A percentile compares a stretch with the other conserved stretches of the same genome.
Conservation (phyloP, 1,140 invertebrate species). For the Agrypnia vestita region DNA sequence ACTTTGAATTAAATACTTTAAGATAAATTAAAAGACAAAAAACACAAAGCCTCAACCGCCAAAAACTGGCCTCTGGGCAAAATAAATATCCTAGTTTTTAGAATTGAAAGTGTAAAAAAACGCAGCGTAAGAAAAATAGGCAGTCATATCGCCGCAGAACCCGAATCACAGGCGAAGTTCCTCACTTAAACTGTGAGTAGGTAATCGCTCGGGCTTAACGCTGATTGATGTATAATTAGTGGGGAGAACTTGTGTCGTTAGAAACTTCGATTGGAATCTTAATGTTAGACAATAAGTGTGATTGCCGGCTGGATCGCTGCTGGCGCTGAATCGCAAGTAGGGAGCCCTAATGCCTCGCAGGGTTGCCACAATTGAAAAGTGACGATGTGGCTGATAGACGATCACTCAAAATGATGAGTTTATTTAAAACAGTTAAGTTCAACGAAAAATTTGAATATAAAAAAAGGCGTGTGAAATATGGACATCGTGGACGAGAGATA, state of each 20-base stretch:
- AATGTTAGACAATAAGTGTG: constrained; percentile 56
- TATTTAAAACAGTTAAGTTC: too few species aligned
- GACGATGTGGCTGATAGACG: too few species aligned
- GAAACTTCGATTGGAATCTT: constrained; percentile 59
- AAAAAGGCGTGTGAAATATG: too few species aligned
- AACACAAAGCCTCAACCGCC: too few species aligned
- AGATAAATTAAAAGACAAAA: too few species aligned
- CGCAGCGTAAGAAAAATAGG: constrained; percentile 15
- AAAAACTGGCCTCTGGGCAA: too few species aligned
- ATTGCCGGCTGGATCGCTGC: constrained; percentile 44
- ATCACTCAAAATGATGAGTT: too few species aligned
- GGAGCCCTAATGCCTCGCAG: constrained; percentile 20
- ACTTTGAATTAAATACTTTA: too few species aligned
- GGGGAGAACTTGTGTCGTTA: constrained; percentile 54
- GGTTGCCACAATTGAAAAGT: neutral
- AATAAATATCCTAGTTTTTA: too few species aligned
- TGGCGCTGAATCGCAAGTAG: constrained; percentile 42
- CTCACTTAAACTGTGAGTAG: constrained; percentile 41
- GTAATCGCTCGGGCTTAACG: constrained; percentile 50
- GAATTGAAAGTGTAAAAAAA: neutral
- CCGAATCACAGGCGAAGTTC: constrained; percentile 19
- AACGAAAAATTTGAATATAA: too few species aligned
- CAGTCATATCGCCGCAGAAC: constrained; percentile 20
- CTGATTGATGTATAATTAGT: constrained; percentile 60
- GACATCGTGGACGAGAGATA: too few species aligned